Evolutionary conservation across 2,113 vertebrate genomes (phyloP), one percentile per base, ranked within the genome.

Genomic region (Cochlearius cochlearius): DNA sequence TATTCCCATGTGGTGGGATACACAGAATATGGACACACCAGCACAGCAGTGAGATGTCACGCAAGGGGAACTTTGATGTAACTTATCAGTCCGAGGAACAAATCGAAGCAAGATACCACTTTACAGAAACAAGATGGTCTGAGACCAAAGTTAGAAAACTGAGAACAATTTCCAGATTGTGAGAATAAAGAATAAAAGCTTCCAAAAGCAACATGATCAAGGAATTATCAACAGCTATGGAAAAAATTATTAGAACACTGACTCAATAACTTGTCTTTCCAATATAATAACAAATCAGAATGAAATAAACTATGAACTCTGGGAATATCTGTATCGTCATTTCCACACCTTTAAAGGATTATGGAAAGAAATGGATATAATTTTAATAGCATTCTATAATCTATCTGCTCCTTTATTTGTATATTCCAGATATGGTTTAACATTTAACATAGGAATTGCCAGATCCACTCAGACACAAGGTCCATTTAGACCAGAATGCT

Each of bases 111-210:
- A 75, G 38, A 41, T 41, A 77, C 22, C 41, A 15, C 17, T 69
- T 73, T 9, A 53, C 12, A 71, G 38, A 69, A 83, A 75, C 7
- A 67, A 78, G 41, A 78, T 0, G 0, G 47, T 38, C 56, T 43
- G 49, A 79, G 43, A 85, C 30, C 16, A 20, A 62, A 69, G 68
- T 78, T 47, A 60, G 34, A n/a, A 94, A 87, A 43, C 10, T 8
- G 21, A 90, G 30, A 78, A 87, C 13, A 7, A 64, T 43, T 91
- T 82, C 55, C 62, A 73, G 68, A 45, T 62, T 95, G 53, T 45
- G n/a, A 73, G 41, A 88, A 69, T 30, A 91, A 92, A 87, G 49
- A 82, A 79, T 18, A 91, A 82, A 87, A 81, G 62, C 30, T 82
- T 94, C 66, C 71, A 80, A 86, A 88, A 82, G 50, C 27, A 90